Conservation (phyloP, 2,888 invertebrate genomes). For the Acanthosoma haemorrhoidale region DNA sequence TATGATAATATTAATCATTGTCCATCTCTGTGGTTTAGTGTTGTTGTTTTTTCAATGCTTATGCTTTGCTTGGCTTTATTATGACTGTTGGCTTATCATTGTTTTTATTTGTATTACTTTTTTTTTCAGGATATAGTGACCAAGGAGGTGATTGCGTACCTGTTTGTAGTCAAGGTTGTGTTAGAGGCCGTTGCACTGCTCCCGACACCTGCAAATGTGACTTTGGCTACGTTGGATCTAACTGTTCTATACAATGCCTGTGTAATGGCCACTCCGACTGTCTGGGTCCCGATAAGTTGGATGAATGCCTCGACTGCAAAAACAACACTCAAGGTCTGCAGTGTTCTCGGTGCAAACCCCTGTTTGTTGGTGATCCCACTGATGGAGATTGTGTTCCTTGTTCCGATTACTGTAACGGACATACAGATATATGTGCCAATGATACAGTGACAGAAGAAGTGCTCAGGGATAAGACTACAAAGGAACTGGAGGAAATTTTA, state of each 20-base stretch:
- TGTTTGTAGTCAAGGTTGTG: constrained; percentile 61
- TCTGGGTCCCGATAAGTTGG: constrained; percentile 75
- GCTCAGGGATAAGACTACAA: constrained; percentile 50
- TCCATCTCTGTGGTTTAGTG: no score
- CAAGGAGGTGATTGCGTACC: constrained; percentile 40
- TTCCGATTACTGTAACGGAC: constrained; percentile 77
- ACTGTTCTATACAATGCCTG: constrained; percentile 88
- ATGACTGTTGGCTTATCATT: no score
- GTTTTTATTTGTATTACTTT: background rate
- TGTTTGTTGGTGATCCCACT: constrained; percentile 85
- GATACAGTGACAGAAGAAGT: constrained; percentile 45
- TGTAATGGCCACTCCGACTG: constrained; percentile 94
- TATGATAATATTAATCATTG: no score
- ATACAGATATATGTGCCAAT: constrained; percentile 67
- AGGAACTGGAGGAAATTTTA: constrained; percentile 58
- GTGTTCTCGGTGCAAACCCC: constrained; percentile 70
- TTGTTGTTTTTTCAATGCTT: no score
- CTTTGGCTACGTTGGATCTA: constrained; percentile 91
- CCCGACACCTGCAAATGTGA: constrained; percentile 82
- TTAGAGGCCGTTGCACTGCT: constrained; percentile 74
- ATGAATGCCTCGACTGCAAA: constrained; percentile 75
- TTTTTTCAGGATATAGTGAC: constrained; percentile 29
- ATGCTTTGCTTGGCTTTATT: no score
- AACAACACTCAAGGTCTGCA: constrained; percentile 89
- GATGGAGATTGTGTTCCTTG: constrained; percentile 82